A percentile compares a stretch with the other conserved stretches of the same genome.
Evolutionary conservation across 1,140 invertebrate genomes (phyloP).

Genomic region (Cryptotermes secundus): DNA sequence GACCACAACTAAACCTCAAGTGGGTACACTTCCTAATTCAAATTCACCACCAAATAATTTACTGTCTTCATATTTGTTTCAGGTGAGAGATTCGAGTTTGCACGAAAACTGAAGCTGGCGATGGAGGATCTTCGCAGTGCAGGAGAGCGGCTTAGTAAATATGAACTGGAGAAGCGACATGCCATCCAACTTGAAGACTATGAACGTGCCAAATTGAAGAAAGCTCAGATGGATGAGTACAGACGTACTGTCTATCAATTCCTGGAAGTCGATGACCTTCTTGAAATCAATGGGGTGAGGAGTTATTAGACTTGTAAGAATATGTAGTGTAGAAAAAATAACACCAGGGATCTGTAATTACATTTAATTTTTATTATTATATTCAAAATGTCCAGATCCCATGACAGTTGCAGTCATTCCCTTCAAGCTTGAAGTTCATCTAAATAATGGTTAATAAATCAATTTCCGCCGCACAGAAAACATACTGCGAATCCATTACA

Average conservation of each 20-base stretch:
- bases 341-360: no score
- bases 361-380: no score
- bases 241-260: constrained; percentile 68
- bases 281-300: constrained; percentile 75
- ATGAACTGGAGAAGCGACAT: constrained; percentile 86
- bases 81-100: constrained; percentile 91
- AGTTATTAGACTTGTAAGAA: no score
- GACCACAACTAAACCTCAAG: no score
- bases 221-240: constrained; percentile 84
- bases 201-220: constrained; percentile 83
- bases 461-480: no score
- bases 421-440: no score
- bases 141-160: constrained; percentile 86
- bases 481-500: no score
- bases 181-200: constrained; percentile 90
- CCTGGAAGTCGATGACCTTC: constrained; percentile 69
- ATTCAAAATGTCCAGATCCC: no score
- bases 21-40: no score
- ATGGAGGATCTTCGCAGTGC: constrained; percentile 79
- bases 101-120: constrained; percentile 82
- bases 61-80: constrained; percentile 34
- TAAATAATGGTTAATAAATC: no score
- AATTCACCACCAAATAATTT: constrained; percentile 35
- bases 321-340: no score
- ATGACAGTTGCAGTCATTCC: no score